Evolutionary conservation across 1,140 invertebrate genomes (phyloP), one percentile per base, ranked within the genome.

Genomic region (Akabosia matsudoensis): DNA sequence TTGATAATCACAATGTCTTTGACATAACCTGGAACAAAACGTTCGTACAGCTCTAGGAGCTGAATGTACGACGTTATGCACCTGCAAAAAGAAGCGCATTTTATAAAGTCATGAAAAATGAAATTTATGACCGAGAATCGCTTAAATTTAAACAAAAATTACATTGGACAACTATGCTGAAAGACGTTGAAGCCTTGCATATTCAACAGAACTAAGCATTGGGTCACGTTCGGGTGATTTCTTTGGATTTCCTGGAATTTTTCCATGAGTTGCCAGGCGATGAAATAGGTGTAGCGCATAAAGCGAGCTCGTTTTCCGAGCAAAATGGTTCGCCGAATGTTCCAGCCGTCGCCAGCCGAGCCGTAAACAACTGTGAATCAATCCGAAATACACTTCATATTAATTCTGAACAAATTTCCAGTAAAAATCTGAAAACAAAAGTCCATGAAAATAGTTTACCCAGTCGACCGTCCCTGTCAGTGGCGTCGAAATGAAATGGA

Each of bases 341-440:
- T 31, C 61, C 61, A 67, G 10, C 24, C 61, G 26, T 31, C 61
- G 13, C 22, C 26, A 67, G 28, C 28, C 10, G 24, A 67, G 3
- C 24, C 30, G n/a, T 67, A 67, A 13, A 7, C 61, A 67, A 67
- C 61, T 67, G 54, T 4, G 22, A 67, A 30, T 28, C 13, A 30
- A 67, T 4, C n/a, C 61, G 31, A 30, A n/a, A 10, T 67, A 28
- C n/a, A n/a, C n/a, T n/a, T n/a, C n/a, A n/a, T n/a, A n/a, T n/a
- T n/a, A n/a, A n/a, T n/a, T 56, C 22, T 56, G 54, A 56, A 24
- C 54, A 24, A 61, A 22, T 61, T n/a, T 24, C n/a, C n/a, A 24
- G 54, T 61, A 22, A 61, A n/a, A 61, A 61, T 61, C n/a, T 24
- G 22, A 61, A 61, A n/a, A n/a, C n/a, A n/a, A n/a, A n/a, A n/a